Percentiles rank a stretch among this genome's conserved stretches.
These are phyloP conservation scores for Micoletzkya japonica DNA, from an alignment of 2,888 invertebrate species.

Conservation along the genomic window DNA sequence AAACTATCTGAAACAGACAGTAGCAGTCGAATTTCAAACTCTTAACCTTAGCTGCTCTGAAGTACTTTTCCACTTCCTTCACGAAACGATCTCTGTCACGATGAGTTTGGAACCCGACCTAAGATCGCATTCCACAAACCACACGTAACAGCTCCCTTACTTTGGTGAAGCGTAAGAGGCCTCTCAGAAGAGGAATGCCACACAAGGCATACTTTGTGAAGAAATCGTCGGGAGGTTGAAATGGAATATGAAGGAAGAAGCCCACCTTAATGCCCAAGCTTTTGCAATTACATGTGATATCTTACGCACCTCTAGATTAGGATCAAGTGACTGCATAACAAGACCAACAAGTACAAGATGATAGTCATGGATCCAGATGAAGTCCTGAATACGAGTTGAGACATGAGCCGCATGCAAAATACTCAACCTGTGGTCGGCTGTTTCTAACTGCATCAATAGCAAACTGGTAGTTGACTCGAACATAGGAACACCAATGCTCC, in stretches of 20 bases:
- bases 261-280: slow-evolving; percentile 69
- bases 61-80: slow-evolving; percentile 51
- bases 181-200: slow-evolving; percentile 79
- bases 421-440: slow-evolving; percentile 52
- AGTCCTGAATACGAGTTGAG: slow-evolving; percentile 67
- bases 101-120: slow-evolving; percentile 63
- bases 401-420: background rate
- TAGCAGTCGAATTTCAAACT: background rate
- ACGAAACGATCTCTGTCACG: slow-evolving; percentile 57
- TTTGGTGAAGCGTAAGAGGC: slow-evolving; percentile 87
- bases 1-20: background rate
- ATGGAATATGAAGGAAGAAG: slow-evolving; percentile 91
- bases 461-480: slow-evolving; percentile 63
- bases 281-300: background rate
- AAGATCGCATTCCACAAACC: background rate
- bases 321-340: slow-evolving; percentile 78
- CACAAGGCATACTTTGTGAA: slow-evolving; percentile 56
- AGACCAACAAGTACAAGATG: slow-evolving; percentile 89
- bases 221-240: slow-evolving; percentile 90
- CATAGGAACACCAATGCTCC: slow-evolving; percentile 62
- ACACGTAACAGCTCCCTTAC: slow-evolving; percentile 70
- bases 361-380: slow-evolving; percentile 92
- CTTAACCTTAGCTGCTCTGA: slow-evolving; percentile 47
- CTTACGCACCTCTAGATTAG: slow-evolving; percentile 45
- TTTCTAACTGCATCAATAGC: slow-evolving; percentile 63